These are phyloP conservation scores for Melanotaenia maccullochi DNA, from an alignment of 2,797 vertebrate genomes.

Conservation along the genomic window DNA sequence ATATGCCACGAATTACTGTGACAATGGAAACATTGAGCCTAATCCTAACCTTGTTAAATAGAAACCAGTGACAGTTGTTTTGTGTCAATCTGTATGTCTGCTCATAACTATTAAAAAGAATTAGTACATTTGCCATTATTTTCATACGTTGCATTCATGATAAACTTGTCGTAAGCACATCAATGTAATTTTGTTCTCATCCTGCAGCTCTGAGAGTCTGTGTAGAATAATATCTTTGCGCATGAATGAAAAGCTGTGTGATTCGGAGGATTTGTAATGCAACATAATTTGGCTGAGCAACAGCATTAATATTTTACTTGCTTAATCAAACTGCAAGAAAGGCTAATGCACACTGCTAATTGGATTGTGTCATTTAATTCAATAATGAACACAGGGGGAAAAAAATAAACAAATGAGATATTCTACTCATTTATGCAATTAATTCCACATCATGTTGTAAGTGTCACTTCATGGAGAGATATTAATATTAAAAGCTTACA, in stretches of 20 bases:
- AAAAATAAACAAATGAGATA: slow-evolving; percentile 72
- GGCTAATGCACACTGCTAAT: slow-evolving; percentile 77
- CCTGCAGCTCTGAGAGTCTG: slow-evolving; percentile 27
- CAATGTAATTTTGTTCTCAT: slow-evolving; percentile 7
- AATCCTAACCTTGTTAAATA: slow-evolving; percentile 26
- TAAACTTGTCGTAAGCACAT: slow-evolving; percentile 13
- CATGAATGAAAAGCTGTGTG: slow-evolving; percentile 54
- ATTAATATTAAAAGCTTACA: slow-evolving; percentile 46
- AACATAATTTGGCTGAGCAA: slow-evolving; percentile 74
- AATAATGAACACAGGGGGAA: slow-evolving; percentile 69
- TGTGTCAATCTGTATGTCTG: neutral
- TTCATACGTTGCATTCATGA: neutral
- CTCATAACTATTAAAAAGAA: neutral
- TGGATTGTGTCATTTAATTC: slow-evolving; percentile 80
- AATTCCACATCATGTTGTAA: slow-evolving; percentile 64
- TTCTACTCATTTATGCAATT: slow-evolving; percentile 75
- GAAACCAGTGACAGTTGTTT: neutral
- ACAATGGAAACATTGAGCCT: neutral
- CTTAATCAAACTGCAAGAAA: slow-evolving; percentile 77
- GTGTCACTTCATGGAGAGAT: slow-evolving; percentile 49
- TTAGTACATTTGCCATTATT: neutral
- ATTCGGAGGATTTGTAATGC: slow-evolving; percentile 73
- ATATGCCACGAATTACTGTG: too few species aligned
- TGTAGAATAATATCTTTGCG: slow-evolving; percentile 44
- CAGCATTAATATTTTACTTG: slow-evolving; percentile 74